Evolutionary conservation across 2,113 vertebrate species (phyloP).

Genomic region (Mungos mungo): DNA sequence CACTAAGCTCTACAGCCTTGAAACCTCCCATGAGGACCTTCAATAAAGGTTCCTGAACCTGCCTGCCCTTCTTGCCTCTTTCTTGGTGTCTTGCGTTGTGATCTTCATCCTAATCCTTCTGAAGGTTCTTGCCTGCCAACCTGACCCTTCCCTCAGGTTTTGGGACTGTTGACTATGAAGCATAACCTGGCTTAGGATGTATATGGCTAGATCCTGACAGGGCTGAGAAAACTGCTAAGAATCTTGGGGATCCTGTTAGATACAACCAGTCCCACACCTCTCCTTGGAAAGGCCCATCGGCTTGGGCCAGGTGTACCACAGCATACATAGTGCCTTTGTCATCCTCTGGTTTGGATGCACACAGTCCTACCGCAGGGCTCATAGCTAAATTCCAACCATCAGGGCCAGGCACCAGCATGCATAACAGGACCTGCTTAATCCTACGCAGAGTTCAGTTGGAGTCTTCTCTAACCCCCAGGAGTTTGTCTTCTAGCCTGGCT

Average conservation of each 20-base stretch:
- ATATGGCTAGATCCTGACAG: background rate
- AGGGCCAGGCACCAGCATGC: background rate
- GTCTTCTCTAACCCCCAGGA: background rate
- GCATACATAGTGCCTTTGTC: background rate
- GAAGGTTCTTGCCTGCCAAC: background rate
- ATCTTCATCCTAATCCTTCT: background rate
- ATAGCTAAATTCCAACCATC: background rate
- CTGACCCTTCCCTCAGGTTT: background rate
- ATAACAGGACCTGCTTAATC: background rate
- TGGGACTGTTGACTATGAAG: background rate
- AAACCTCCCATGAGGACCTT: background rate
- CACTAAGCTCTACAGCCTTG: conserved; percentile 85
- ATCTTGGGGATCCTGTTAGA: background rate
- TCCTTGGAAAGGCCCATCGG: background rate
- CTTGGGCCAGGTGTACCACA: background rate
- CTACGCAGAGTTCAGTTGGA: background rate
- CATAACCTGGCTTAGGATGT: background rate
- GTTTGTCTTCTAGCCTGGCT: background rate
- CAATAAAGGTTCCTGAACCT: conserved; percentile 82
- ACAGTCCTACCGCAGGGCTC: background rate
- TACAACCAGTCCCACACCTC: background rate
- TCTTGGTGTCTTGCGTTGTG: background rate
- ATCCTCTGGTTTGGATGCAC: background rate
- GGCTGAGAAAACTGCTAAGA: background rate
- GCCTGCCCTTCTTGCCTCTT: conserved; percentile 16